Evolutionary conservation across 2,888 invertebrate species (phyloP), one percentile per base, ranked within the genome.

Genomic region (Heteromyza rotundicornis): DNA sequence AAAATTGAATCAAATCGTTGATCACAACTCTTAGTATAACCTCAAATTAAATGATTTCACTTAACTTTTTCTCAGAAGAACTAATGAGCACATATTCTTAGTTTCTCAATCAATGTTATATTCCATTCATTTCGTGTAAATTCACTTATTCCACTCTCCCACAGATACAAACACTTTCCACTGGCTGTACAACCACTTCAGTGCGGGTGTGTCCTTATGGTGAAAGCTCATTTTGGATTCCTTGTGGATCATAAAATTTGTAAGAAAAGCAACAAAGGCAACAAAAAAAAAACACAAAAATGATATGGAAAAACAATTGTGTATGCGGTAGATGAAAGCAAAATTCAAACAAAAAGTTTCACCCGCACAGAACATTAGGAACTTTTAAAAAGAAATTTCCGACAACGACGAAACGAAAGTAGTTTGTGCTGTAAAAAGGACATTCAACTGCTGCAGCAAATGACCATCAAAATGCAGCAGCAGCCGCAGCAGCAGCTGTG

Each of bases 401-500:
- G 10, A 40, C 40, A 40, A n/a, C 40, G n/a, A 40, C 7, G 8
- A 47, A 7, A 7, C 19, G 24, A 56, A 63, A 65, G 65, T 63
- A 59, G 61, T 61, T 58, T 65, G 23, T 57, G 59, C 56, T 62
- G 62, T 62, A 51, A 64, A 64, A 59, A 62, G 60, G 62, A 62
- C 64, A 64, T 64, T 64, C 59, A 62, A 64, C 64, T 58, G 56
- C 60, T 5, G 7, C 2, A 47, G 8, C 54, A 32, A 59, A 54
- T 54, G 32, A 44, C n/a, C n/a, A n/a, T 17, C 35, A 49, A 51
- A 47, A 22, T 58, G 58, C 51, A 51, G 35, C 58, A 35, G 47
- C 55, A 60, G 52, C 52, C 59, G 60, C 58, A 60, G 57, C 64
- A 64, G 64, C 64, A 64, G 62, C 64, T 64, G 64, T 62, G 62